phyloP scores from a whole-genome alignment of 2,113 vertebrate species.

The Bos taurus region DNA sequence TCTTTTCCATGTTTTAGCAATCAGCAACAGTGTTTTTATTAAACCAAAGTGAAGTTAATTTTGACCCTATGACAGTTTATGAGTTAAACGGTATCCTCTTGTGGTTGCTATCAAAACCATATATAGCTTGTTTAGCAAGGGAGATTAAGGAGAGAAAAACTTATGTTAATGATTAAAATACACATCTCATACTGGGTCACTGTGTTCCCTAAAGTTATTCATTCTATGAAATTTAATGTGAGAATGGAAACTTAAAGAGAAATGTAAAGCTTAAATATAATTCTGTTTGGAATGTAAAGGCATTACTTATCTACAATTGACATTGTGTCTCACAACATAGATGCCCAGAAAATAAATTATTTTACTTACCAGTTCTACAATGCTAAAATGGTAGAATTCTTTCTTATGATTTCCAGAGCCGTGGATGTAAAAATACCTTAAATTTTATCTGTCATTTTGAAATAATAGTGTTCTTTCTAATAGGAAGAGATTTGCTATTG shows the following conservation, averaged over 20 bases:
- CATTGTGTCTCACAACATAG: background rate
- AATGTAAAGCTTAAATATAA: background rate
- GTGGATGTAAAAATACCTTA: background rate
- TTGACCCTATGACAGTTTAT: background rate
- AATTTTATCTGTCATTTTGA: background rate
- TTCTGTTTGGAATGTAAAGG: conserved; percentile 3
- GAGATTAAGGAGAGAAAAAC: background rate
- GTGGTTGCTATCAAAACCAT: background rate
- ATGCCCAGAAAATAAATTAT: conserved; percentile 9
- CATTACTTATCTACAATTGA: background rate
- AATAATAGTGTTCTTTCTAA: background rate
- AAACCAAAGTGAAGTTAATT: background rate
- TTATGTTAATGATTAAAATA: conserved; percentile 46
- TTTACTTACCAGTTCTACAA: conserved; percentile 8
- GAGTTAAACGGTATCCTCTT: background rate
- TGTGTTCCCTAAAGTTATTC: background rate
- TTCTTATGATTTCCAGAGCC: conserved; percentile 6
- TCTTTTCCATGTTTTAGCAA: background rate
- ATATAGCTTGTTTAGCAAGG: background rate
- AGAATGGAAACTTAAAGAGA: background rate
- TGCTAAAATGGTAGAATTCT: background rate
- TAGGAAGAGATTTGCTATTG: background rate
- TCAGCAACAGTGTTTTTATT: background rate
- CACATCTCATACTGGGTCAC: background rate
- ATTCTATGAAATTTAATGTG: background rate